Evolutionary conservation across 1,140 invertebrate species (phyloP).

Genomic region (Brachionus angularis): DNA sequence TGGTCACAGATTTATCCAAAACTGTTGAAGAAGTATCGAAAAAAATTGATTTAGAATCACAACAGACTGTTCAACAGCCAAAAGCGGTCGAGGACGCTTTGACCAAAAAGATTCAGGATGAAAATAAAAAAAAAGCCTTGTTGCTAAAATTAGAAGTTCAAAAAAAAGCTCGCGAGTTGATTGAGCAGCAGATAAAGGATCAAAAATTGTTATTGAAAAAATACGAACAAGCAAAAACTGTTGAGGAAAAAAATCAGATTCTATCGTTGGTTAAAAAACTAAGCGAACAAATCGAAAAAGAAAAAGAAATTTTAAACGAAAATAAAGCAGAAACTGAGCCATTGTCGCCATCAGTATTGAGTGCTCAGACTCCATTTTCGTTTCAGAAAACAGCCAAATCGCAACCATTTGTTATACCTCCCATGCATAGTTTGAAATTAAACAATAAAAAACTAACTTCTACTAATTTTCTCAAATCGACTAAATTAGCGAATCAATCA

Average conservation of each 20-base stretch:
- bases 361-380: neutral
- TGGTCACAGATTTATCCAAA: neutral
- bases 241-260: conserved; percentile 43
- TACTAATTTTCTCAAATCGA: conserved; percentile 30
- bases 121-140: conserved; percentile 32
- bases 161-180: conserved; percentile 21
- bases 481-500: neutral
- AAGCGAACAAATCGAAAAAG: conserved; percentile 35
- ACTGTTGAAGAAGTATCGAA: neutral
- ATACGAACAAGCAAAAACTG: conserved; percentile 18
- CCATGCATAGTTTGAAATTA: conserved; percentile 24
- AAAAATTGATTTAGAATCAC: conserved; percentile 12
- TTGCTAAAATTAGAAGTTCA: conserved; percentile 18
- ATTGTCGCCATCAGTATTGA: neutral
- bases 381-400: conserved; percentile 3
- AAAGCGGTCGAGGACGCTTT: no score
- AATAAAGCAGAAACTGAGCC: neutral
- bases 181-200: conserved; percentile 38
- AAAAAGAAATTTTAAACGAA: conserved; percentile 41
- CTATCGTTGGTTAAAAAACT: conserved; percentile 35
- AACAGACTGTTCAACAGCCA: neutral
- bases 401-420: conserved; percentile 5
- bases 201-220: conserved; percentile 34
- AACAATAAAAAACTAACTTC: conserved; percentile 22
- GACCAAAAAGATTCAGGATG: conserved; percentile 36